Percentiles rank a stretch among this genome's conserved stretches.
Conservation (phyloP, 92 coral and sea anemone genomes). For the Phenganax marumi region DNA sequence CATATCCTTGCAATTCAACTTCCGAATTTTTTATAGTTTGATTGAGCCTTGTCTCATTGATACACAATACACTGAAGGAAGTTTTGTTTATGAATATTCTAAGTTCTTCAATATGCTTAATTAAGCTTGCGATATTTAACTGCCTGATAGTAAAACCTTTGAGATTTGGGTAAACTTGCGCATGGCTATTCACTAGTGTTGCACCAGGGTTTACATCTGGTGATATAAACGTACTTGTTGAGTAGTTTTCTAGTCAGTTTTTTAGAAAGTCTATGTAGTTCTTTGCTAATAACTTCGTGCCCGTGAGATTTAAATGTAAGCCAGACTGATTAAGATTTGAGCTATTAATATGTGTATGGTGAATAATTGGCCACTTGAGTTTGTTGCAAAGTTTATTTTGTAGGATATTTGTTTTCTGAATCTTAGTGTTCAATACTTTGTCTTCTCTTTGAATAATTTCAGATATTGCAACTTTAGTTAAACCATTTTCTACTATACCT, state of each 20-base stretch:
- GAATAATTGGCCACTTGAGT: neutral
- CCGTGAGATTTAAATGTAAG: neutral
- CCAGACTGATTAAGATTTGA: neutral
- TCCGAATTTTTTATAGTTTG: slow-evolving; percentile 9
- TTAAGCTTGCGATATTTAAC: slow-evolving; percentile 45
- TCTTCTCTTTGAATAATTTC: neutral
- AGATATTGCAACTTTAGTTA: neutral
- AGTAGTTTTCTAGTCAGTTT: neutral
- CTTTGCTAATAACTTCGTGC: neutral
- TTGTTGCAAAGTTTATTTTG: neutral
- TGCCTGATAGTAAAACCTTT: slow-evolving; percentile 40
- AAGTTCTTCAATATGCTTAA: slow-evolving; percentile 47
- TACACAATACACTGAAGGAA: slow-evolving; percentile 39
- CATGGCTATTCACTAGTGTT: neutral
- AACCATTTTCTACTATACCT: neutral
- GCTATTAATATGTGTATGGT: neutral
- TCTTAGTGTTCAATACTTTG: neutral
- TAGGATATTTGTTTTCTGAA: neutral
- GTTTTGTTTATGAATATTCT: slow-evolving; percentile 35
- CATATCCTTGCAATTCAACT: too few relatives aligned
- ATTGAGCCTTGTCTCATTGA: slow-evolving; percentile 49
- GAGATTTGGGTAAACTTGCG: slow-evolving; percentile 19
- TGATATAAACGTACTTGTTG: neutral
- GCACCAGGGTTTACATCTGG: neutral
- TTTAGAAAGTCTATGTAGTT: neutral